Percentiles rank a stretch among this genome's conserved stretches.
Conservation (phyloP, 2,113 vertebrate species). For the Ascaphus truei region DNA sequence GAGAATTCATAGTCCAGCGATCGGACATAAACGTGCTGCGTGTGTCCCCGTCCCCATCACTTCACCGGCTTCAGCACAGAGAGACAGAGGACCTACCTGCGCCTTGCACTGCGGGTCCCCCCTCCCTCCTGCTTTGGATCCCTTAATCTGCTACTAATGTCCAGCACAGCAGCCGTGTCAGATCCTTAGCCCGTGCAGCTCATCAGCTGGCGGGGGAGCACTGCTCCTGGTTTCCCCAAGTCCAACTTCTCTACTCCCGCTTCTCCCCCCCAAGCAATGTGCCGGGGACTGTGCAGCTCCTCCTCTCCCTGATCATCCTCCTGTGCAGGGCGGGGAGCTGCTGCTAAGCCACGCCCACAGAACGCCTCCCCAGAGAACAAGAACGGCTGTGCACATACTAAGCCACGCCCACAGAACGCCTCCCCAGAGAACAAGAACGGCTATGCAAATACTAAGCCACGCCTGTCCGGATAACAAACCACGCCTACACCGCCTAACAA, state of each 20-base stretch:
- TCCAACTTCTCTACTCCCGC: background rate
- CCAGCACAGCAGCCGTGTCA: background rate
- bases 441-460: background rate
- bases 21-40: too few species aligned
- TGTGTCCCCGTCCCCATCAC: too few species aligned
- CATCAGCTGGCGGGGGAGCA: background rate
- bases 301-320: background rate
- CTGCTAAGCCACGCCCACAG: background rate
- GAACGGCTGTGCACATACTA: too few species aligned
- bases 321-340: background rate
- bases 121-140: background rate
- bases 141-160: background rate
- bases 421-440: background rate
- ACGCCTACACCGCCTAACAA: too few species aligned
- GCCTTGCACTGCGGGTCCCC: background rate
- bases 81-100: too few species aligned
- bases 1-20: too few species aligned
- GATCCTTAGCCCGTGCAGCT: conserved; percentile 2
- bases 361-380: background rate
- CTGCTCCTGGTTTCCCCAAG: background rate
- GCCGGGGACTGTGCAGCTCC: conserved; percentile 13
- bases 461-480: too few species aligned
- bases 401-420: background rate
- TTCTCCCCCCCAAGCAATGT: background rate
- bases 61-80: too few species aligned